Evolutionary conservation across 2,797 vertebrate genomes (phyloP).

Genomic region (Chrysocyon brachyurus): DNA sequence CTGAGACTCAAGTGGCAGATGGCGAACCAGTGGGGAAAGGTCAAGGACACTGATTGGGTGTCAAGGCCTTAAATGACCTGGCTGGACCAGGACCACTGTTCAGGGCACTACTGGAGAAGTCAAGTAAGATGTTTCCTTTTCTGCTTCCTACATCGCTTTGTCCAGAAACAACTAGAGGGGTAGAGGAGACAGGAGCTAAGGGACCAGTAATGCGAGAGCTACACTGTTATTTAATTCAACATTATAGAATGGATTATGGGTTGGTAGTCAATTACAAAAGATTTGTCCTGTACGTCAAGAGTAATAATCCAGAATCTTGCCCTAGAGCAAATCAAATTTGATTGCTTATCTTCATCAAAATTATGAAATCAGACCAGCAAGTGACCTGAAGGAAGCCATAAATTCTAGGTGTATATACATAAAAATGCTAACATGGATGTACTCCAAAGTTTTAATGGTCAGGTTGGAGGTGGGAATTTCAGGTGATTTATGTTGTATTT

Average conservation of each 20-base stretch:
- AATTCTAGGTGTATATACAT: background rate
- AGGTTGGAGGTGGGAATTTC: background rate
- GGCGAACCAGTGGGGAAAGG: background rate
- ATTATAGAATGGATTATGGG: background rate
- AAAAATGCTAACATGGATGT: fast-evolving
- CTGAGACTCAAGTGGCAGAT: slow-evolving; percentile 66
- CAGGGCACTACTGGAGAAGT: background rate
- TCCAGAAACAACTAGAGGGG: background rate
- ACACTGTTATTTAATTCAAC: background rate
- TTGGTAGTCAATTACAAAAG: background rate
- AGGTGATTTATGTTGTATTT: background rate
- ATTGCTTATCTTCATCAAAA: slow-evolving; percentile 19
- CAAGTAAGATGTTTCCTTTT: background rate
- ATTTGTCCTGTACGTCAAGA: slow-evolving; percentile 28
- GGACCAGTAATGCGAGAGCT: background rate
- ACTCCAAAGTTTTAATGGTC: background rate
- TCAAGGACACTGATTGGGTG: slow-evolving; percentile 36
- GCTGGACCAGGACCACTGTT: background rate
- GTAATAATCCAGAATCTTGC: slow-evolving; percentile 12
- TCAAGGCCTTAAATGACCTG: background rate
- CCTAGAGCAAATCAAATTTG: slow-evolving; percentile 27
- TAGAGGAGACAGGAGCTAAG: background rate
- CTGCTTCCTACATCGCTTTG: background rate
- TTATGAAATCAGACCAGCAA: background rate
- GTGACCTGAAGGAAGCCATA: background rate